Evolutionary conservation across 2,888 invertebrate species (phyloP).

Genomic region (Drosophila mettleri): DNA sequence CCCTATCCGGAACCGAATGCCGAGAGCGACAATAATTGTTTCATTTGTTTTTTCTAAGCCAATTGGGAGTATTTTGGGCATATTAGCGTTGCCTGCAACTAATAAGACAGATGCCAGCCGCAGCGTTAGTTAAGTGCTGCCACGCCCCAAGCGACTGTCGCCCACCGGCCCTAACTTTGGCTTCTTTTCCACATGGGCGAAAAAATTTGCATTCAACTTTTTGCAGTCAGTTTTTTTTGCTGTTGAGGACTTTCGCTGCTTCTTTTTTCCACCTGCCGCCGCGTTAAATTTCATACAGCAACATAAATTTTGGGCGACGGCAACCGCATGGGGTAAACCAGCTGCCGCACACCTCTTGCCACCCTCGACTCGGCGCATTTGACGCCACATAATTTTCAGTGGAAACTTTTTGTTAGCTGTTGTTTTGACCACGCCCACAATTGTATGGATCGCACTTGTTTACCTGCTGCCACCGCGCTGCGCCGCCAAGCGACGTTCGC

Average conservation of each 20-base stretch:
- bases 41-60: conserved; percentile 22
- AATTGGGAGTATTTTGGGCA: conserved; percentile 36
- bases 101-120: conserved; percentile 22
- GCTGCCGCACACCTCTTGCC: conserved; percentile 36
- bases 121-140: conserved; percentile 4
- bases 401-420: conserved; percentile 74
- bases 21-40: conserved; percentile 5
- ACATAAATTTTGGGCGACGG: conserved; percentile 74
- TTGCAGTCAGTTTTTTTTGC: conserved; percentile 25
- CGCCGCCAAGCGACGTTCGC: conserved; percentile 23
- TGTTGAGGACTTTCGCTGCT: conserved; percentile 25
- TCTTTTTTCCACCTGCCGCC: conserved; percentile 80
- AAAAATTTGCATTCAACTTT: conserved; percentile 69
- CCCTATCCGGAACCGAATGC: not conserved
- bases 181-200: conserved; percentile 4
- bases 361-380: conserved; percentile 72
- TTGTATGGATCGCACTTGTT: conserved; percentile 36
- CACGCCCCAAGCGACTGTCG: not conserved
- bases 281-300: conserved; percentile 78
- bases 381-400: conserved; percentile 79
- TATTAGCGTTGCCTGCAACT: conserved; percentile 42
- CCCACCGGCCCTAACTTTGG: not conserved
- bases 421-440: conserved; percentile 50
- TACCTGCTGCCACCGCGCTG: conserved; percentile 28
- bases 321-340: conserved; percentile 72